Evolutionary conservation across 2,888 invertebrate species (phyloP), one percentile per base, ranked within the genome.

Genomic region (Morpho helenor): DNA sequence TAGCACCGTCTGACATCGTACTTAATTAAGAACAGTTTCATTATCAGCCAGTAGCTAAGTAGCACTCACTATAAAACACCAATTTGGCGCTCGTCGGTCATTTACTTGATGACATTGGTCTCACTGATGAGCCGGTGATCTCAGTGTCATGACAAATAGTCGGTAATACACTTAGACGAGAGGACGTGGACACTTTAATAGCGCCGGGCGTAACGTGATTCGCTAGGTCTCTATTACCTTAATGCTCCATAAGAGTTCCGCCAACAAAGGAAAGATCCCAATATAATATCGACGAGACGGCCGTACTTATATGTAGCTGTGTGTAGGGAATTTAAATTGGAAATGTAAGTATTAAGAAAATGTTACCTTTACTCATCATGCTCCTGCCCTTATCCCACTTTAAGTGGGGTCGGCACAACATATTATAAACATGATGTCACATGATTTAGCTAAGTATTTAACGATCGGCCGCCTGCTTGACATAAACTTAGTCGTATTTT

Each of bases 141-240:
- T 82, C 79, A 76, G 77, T 80, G 82, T 76, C 78, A 80, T 79
- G 79, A 82, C 82, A 84, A 86, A 85, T 86, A 83, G 83, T 80
- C 75, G 61, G 80, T 86, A 86, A 84, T 84, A 82, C 76, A 86
- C 80, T 86, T 82, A 84, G 72, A 68, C 68, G 56, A 53, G 68
- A 42, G 76, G 76, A 77, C 80, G 75, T 78, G 73, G 75, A 76
- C 70, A 61, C 68, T 73, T 72, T 84, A 80, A 85, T 82, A 82
- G 82, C 76, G 68, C 57, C 71, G 77, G 79, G 77, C 75, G 81
- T 86, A 86, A 87, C 80, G 76, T 81, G 84, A 86, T 87, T 87
- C 84, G 78, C 80, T 75, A 76, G 76, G 77, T 75, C 80, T 76
- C 80, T 82, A 78, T 82, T 84, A 81, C 81, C 78, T 76, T 84